Evolutionary conservation across 1,140 invertebrate species (phyloP).

Genomic region (Dysdera silvatica): DNA sequence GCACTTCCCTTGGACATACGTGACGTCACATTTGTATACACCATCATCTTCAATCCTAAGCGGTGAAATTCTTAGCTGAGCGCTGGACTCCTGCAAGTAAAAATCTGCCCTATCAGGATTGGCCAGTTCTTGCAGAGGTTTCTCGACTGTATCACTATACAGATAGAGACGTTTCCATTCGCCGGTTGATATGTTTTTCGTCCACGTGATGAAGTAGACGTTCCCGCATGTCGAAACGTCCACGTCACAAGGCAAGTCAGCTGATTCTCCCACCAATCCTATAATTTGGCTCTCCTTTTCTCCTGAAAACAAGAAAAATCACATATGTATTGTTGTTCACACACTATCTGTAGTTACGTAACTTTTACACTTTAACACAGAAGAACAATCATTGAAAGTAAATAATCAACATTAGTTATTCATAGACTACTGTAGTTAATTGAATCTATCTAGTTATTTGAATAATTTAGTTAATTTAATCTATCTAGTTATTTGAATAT

Average conservation of each 20-base stretch:
- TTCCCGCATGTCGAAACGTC: constrained; percentile 35
- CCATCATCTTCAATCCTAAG: constrained; percentile 33
- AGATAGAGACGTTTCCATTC: constrained; percentile 36
- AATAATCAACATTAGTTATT: no score
- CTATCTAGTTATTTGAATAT: no score
- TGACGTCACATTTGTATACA: constrained; percentile 37
- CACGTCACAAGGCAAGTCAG: constrained; percentile 33
- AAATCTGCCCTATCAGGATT: constrained; percentile 31
- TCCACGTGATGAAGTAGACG: constrained; percentile 38
- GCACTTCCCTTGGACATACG: constrained; percentile 36
- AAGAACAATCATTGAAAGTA: no score
- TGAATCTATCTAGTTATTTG: no score
- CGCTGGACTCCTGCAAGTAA: constrained; percentile 12
- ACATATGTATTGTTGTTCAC: no score
- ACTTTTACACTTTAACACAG: no score
- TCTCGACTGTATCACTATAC: constrained; percentile 34
- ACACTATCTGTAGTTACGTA: no score
- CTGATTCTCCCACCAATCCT: constrained; percentile 31
- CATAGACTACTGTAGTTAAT: no score
- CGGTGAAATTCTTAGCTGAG: constrained; percentile 24
- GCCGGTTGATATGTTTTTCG: constrained; percentile 30
- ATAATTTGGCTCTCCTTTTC: constrained; percentile 13
- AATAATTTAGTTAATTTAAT: no score
- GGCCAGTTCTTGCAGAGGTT: constrained; percentile 33
- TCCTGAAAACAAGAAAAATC: not conserved